Evolutionary conservation across 2,797 vertebrate genomes (phyloP), one percentile per base, ranked within the genome.

Genomic region (Takifugu rubripes): DNA sequence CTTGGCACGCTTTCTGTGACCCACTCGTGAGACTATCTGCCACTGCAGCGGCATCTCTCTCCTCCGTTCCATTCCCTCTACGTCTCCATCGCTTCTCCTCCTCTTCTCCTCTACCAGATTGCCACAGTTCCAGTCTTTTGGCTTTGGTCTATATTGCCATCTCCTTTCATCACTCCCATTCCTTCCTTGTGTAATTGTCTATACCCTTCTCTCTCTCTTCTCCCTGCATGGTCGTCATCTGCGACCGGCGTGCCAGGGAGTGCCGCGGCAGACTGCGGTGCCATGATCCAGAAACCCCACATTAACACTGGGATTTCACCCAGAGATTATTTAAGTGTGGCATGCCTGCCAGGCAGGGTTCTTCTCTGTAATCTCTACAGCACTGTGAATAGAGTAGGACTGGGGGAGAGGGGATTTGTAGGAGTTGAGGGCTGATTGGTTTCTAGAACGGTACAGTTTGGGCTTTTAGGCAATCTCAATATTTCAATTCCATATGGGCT

Each of bases 251-350:
- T 66, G 77, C 60, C 81, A 74, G 63, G 57, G 68, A 75, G 74
- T 63, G 43, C 74, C 59, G 47, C 77, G 66, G 73, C 78, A 60
- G 76, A 68, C 78, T 77, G 73, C 76, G 56, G 81, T 75, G 75
- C 79, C 82, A 55, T 86, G 84, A 87, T 86, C 85, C 86, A 88
- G 84, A 88, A 87, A 80, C 81, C 83, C 77, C 82, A 85, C 72
- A 87, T 85, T 87, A 89, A 88, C 84, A 83, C 77, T 87, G 87
- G 88, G 87, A 89, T 88, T 88, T 84, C 84, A 85, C 83, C 80
- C 84, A 88, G 81, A 87, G 84, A 87, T 87, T 89, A 88, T 88
- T 90, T 89, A 88, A 88, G 85, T 88, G 85, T 85, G 81, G 85
- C 82, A 81, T 86, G 84, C 81, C 88, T 88, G 85, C 82, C 82